Conservation (phyloP, 2,797 vertebrate species). For the Rhinoraja longicauda region DNA sequence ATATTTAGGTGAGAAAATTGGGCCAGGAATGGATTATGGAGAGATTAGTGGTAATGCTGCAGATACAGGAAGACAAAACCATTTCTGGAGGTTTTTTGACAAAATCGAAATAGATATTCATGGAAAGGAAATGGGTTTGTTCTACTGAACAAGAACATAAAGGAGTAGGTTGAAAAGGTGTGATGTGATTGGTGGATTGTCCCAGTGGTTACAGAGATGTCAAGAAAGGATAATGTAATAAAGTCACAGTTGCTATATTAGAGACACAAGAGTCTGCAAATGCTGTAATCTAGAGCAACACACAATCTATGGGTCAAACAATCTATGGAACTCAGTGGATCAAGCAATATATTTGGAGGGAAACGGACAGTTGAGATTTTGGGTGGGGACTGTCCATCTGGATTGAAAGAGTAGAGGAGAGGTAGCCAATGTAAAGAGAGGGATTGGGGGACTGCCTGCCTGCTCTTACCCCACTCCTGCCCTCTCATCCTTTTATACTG, state of each 20-base stretch:
- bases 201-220: neutral
- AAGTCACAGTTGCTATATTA: neutral
- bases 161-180: neutral
- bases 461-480: too few relatives aligned
- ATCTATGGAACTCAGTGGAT: too few relatives aligned
- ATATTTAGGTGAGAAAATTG: neutral
- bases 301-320: too few relatives aligned
- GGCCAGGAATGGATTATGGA: neutral
- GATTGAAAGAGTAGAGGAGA: too few relatives aligned
- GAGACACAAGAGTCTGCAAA: too few relatives aligned
- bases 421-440: too few relatives aligned
- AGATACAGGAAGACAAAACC: neutral
- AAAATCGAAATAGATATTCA: neutral
- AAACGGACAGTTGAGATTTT: too few relatives aligned
- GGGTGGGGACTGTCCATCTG: too few relatives aligned
- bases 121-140: neutral
- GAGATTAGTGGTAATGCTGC: neutral
- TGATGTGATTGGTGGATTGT: neutral
- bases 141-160: neutral
- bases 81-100: neutral
- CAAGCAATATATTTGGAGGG: too few relatives aligned
- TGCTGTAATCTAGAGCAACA: too few relatives aligned
- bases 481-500: too few relatives aligned
- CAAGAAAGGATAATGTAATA: neutral
- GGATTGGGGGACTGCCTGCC: too few relatives aligned